A percentile compares a stretch with the other conserved stretches of the same genome.
phyloP scores from a whole-genome alignment of 2,113 vertebrate species.

The Xyliphius kryptos region DNA sequence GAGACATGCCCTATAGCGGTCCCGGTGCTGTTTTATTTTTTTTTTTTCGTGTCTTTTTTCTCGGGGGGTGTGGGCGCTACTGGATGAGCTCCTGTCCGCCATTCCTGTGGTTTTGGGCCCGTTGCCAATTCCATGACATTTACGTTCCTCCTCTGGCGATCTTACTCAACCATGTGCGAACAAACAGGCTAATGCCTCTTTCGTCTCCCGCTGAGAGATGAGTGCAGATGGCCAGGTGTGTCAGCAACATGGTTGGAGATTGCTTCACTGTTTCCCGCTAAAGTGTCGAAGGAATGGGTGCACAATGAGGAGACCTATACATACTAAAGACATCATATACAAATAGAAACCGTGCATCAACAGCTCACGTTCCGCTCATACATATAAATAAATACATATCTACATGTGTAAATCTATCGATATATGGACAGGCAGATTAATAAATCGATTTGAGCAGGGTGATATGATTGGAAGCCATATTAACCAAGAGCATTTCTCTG shows the following conservation, averaged over 20 bases:
- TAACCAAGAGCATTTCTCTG: not conserved
- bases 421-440: too few species aligned
- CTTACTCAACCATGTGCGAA: slow-evolving; percentile 54
- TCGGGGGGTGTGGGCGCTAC: slow-evolving; percentile 46
- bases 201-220: slow-evolving; percentile 31
- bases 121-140: slow-evolving; percentile 56
- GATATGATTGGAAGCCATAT: too few species aligned
- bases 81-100: slow-evolving; percentile 50
- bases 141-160: slow-evolving; percentile 51
- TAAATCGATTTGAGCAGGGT: too few species aligned
- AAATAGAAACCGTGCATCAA: too few species aligned
- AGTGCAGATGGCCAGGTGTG: slow-evolving; percentile 53
- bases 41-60: too few species aligned
- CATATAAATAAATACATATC: too few species aligned
- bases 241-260: slow-evolving; percentile 23
- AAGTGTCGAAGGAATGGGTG: not conserved
- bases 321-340: not conserved
- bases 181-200: slow-evolving; percentile 49
- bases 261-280: not conserved
- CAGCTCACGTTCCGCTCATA: too few species aligned
- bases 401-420: too few species aligned
- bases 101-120: slow-evolving; percentile 46
- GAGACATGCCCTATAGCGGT: too few species aligned
- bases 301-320: not conserved
- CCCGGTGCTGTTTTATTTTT: too few species aligned